A percentile compares a stretch with the other conserved stretches of the same genome.
Evolutionary conservation across 2,888 invertebrate species (phyloP).

Genomic region (Pachliopta kotzebuea): DNA sequence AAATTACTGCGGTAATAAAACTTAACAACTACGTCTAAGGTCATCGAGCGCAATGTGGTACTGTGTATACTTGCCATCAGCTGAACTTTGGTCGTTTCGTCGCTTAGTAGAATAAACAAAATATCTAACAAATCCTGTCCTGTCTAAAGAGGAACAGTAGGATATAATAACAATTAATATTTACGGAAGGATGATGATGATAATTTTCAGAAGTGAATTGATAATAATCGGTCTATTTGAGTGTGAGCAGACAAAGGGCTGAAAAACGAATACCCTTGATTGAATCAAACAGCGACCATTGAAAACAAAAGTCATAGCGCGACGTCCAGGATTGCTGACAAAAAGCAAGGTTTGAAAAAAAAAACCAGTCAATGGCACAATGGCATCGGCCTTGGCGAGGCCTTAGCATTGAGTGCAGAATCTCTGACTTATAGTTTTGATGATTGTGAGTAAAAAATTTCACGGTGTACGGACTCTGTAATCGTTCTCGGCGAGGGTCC

Average conservation of each 20-base stretch:
- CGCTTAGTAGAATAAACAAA: no score
- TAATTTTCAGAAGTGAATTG: no score
- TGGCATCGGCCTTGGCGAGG: conserved; percentile 20
- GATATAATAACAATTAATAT: no score
- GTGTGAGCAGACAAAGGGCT: neutral
- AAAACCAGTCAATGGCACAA: conserved; percentile 13
- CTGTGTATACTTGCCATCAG: no score
- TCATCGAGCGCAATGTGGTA: no score
- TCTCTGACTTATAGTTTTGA: conserved; percentile 21
- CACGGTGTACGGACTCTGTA: conserved; percentile 16
- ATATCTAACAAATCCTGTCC: no score
- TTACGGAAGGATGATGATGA: no score
- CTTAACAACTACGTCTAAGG: no score
- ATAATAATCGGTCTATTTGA: no score
- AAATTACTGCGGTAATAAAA: no score
- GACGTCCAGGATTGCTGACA: neutral
- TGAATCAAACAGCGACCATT: neutral
- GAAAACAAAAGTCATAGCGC: conserved; percentile 15
- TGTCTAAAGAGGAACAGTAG: no score
- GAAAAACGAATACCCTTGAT: conserved; percentile 3
- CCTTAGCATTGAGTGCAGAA: neutral
- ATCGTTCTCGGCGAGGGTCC: conserved; percentile 6
- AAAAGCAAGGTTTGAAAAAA: conserved; percentile 20
- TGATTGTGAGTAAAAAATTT: conserved; percentile 12
- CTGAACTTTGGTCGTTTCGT: no score